These are phyloP conservation scores for Callipepla squamata DNA, from an alignment of 2,113 vertebrate genomes.

Conservation along the genomic window DNA sequence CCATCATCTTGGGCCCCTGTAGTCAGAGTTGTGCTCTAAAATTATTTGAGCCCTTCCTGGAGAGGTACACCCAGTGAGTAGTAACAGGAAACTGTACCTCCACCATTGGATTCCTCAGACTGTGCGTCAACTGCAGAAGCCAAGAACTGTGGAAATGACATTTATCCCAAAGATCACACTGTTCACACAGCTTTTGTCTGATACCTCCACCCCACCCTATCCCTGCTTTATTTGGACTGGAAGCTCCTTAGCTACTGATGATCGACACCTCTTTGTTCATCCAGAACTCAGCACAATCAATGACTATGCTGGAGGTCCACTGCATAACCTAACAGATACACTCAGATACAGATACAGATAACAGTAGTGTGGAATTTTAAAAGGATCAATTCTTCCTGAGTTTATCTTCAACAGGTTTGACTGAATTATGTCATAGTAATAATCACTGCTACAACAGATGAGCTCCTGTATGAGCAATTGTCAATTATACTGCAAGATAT, in stretches of 20 bases:
- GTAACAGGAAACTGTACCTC: slow-evolving; percentile 30
- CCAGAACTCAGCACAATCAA: not conserved
- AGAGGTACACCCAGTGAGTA: slow-evolving; percentile 1
- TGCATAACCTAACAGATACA: not conserved
- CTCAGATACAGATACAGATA: too few relatives aligned
- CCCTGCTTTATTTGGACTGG: slow-evolving; percentile 26
- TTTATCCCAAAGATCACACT: slow-evolving; percentile 53
- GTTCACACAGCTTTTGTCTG: slow-evolving; percentile 43
- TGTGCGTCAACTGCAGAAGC: slow-evolving; percentile 10
- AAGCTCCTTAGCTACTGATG: slow-evolving; percentile 12
- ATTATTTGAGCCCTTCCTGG: slow-evolving; percentile 49
- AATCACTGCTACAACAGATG: not conserved
- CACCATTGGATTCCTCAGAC: not conserved
- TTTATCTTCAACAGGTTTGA: not conserved
- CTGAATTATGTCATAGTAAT: not conserved
- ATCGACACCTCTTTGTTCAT: not conserved
- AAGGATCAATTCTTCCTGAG: not conserved
- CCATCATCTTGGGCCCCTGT: slow-evolving; percentile 9
- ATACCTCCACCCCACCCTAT: not conserved
- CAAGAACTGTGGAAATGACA: slow-evolving; percentile 56
- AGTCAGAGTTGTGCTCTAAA: not conserved
- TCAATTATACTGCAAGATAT: not conserved
- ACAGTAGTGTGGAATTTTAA: not conserved
- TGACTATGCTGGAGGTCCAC: not conserved
- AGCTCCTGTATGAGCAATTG: not conserved